Evolutionary conservation across 2,113 vertebrate genomes (phyloP), one percentile per base, ranked within the genome.

Genomic region (Indicator indicator): DNA sequence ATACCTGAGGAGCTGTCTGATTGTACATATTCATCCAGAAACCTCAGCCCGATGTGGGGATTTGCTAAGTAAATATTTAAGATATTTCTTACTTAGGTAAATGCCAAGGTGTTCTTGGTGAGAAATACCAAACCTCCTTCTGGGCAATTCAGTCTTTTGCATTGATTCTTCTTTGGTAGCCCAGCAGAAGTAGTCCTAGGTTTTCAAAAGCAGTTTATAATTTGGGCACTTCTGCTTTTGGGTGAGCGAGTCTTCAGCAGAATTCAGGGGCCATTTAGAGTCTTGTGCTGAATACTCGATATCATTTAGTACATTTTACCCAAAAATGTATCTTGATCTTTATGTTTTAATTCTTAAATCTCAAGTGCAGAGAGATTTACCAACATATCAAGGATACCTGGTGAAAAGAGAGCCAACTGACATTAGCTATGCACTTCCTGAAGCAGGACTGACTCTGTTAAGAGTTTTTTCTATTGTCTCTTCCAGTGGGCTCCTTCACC

Each of bases 401-500:
- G 15, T 80, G 85, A 88, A 67, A 46, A 56, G 59, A 91, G 72
- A 81, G 38, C 12, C 75, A 33, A 2, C 72, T 88, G 83, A 40
- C 32, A 19, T 27, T 32, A 88, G 58, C 79, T 85, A 6, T 54
- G 56, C 81, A 42, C 80, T 88, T 89, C 73, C 75, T 77, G 62
- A 86, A 62, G 65, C 56, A 65, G 58, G 54, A 86, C 65, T 81
- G 3, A 1, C 71, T 71, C 46, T 86, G 1, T 44, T 24, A 24
- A 36, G 83, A 68, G 16, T 28, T 63, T 67, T 67, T 87, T 55
- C 21, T 80, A 2, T 74, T 70, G 40, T 77, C 20, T 89, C 52
- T 94, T 72, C 68, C 52, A 77, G 89, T 83, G 78, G 68, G 40
- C 64, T 91, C 60, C 55, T 91, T 94, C 83, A 91, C 72, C 85